Conservation (phyloP, 1,140 invertebrate species). For the Drosophila persimilis region DNA sequence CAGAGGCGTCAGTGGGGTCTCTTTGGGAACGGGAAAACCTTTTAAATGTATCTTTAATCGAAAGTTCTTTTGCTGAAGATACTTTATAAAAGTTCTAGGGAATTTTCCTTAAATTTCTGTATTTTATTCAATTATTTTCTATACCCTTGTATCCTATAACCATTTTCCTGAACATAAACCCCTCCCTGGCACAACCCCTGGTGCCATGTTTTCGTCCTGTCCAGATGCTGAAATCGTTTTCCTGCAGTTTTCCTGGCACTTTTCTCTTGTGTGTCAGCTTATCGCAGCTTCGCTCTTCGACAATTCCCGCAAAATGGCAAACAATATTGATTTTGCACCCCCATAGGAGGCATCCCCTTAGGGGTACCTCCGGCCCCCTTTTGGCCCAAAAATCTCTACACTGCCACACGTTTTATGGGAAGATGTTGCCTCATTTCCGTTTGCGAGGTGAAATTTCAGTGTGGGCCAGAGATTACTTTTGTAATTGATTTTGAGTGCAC, state of each 20-base stretch:
- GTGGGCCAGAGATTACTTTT: conserved; percentile 25
- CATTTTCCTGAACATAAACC: too few relatives aligned
- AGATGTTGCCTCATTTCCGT: conserved; percentile 43
- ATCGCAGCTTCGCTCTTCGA: conserved; percentile 20
- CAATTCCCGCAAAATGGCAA: conserved; percentile 29
- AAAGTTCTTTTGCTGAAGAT: too few relatives aligned
- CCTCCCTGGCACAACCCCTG: neutral
- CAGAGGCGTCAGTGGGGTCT: too few relatives aligned
- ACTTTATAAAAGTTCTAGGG: too few relatives aligned
- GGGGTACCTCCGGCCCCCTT: too few relatives aligned
- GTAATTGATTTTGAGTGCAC: conserved; percentile 27
- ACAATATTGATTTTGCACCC: conserved; percentile 50
- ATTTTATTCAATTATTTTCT: too few relatives aligned
- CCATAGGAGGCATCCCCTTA: too few relatives aligned
- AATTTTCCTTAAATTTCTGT: too few relatives aligned
- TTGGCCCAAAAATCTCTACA: neutral
- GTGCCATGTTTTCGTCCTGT: neutral
- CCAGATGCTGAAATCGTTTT: conserved; percentile 20
- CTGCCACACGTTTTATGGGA: conserved; percentile 39
- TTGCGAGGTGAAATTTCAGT: conserved; percentile 42
- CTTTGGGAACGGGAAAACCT: neutral
- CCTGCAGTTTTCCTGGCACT: conserved; percentile 13
- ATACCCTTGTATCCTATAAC: too few relatives aligned
- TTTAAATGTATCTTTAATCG: neutral
- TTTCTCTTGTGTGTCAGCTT: conserved; percentile 41